Evolutionary conservation across 1,140 invertebrate species (phyloP).

Genomic region (Ceratosolen fusciceps): DNA sequence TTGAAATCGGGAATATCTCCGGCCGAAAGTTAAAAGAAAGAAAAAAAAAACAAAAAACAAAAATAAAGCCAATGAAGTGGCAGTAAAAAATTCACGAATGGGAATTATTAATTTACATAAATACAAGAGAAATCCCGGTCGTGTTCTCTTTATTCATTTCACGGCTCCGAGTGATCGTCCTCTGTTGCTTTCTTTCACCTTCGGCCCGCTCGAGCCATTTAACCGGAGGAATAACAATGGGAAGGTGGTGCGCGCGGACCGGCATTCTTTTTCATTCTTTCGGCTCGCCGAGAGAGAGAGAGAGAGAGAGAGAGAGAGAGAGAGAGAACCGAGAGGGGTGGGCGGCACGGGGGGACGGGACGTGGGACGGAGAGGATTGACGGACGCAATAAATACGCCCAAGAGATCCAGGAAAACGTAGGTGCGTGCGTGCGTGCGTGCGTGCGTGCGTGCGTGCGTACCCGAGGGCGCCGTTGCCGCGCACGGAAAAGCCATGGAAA

Average conservation of each 20-base stretch:
- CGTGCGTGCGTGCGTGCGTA: no score
- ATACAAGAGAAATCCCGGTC: neutral
- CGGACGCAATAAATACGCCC: neutral
- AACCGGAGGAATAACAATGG: neutral
- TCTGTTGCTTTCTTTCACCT: neutral
- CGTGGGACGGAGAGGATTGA: neutral
- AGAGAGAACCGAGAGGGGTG: no score
- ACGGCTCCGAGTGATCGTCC: neutral
- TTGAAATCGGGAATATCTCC: no score
- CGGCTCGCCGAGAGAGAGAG: neutral
- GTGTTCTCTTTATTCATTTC: neutral
- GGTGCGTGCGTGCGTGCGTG: no score
- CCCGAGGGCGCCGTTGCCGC: neutral
- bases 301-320: no score
- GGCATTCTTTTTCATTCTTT: neutral
- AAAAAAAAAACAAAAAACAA: no score
- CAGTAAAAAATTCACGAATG: neutral
- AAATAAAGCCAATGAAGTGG: no score
- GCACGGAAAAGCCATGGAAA: neutral
- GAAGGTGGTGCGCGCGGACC: neutral
- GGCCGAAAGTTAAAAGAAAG: no score
- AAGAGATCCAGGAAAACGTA: neutral
- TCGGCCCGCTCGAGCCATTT: neutral
- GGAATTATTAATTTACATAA: constrained; percentile 9
- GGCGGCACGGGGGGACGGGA: no score